Conservation (phyloP, 2,888 invertebrate genomes). For the Chymomyza procnemis region DNA sequence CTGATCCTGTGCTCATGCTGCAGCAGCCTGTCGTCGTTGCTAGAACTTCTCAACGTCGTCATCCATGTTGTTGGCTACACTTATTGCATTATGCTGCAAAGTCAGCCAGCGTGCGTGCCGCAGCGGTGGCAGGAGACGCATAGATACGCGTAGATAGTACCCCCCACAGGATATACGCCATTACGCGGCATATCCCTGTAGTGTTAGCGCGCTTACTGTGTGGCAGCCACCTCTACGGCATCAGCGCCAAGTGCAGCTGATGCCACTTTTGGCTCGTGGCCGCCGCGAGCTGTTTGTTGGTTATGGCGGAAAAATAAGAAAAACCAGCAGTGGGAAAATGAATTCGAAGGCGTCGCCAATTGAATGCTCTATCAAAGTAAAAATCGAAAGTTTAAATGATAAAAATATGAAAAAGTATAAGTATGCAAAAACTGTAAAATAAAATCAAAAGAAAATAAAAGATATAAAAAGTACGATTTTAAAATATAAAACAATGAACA, state of each 20-base stretch:
- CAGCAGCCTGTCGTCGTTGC: not conserved
- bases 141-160: conserved; percentile 8
- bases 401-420: no score
- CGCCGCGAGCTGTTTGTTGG: conserved; percentile 58
- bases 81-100: conserved; percentile 68
- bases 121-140: conserved; percentile 15
- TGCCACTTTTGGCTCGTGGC: conserved; percentile 66
- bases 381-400: not conserved
- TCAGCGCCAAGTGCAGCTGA: conserved; percentile 63
- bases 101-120: conserved; percentile 52
- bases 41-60: conserved; percentile 37
- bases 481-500: no score
- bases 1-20: not conserved
- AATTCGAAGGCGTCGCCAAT: not conserved
- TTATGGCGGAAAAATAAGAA: conserved; percentile 37
- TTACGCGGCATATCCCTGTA: conserved; percentile 12
- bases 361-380: no score
- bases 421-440: no score
- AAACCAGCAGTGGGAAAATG: not conserved
- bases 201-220: not conserved
- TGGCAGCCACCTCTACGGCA: conserved; percentile 1
- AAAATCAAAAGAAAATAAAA: no score
- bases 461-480: no score
- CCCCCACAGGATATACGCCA: conserved; percentile 21
- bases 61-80: conserved; percentile 67